phyloP scores from a whole-genome alignment of 2,888 invertebrate species.

The Entomobrya multifasciata region DNA sequence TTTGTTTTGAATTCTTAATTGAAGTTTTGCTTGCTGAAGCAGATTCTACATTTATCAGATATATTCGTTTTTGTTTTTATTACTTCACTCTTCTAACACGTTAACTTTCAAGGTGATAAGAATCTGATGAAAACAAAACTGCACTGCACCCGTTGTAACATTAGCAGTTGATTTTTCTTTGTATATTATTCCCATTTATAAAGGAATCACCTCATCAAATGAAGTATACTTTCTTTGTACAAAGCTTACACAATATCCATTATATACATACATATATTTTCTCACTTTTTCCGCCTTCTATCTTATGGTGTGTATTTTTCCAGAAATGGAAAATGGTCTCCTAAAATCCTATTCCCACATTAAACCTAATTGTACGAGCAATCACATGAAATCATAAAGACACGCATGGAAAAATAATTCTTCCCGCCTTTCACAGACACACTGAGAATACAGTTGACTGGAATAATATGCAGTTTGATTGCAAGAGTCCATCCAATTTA shows the following conservation, averaged over 20 bases:
- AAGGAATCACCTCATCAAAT: not conserved
- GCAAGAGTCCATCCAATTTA: not conserved
- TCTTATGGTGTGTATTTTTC: not conserved
- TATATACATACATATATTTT: not conserved
- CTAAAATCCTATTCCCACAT: slow-evolving; percentile 52
- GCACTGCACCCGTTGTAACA: no score
- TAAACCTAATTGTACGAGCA: slow-evolving; percentile 62
- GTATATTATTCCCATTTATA: not conserved
- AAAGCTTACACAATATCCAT: not conserved
- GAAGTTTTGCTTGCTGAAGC: no score
- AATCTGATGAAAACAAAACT: no score
- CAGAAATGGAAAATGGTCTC: not conserved
- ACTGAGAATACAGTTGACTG: no score
- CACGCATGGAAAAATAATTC: slow-evolving; percentile 25
- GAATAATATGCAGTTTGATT: slow-evolving; percentile 25
- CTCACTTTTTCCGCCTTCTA: not conserved
- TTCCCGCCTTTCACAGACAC: not conserved
- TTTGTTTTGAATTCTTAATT: no score
- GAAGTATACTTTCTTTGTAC: not conserved
- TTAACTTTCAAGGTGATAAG: no score
- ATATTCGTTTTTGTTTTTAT: no score
- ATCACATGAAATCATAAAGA: slow-evolving; percentile 53
- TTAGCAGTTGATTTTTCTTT: no score
- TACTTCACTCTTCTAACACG: no score
- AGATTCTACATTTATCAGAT: no score